phyloP scores from a whole-genome alignment of 1,140 invertebrate genomes.

The Heliconius nattereri region DNA sequence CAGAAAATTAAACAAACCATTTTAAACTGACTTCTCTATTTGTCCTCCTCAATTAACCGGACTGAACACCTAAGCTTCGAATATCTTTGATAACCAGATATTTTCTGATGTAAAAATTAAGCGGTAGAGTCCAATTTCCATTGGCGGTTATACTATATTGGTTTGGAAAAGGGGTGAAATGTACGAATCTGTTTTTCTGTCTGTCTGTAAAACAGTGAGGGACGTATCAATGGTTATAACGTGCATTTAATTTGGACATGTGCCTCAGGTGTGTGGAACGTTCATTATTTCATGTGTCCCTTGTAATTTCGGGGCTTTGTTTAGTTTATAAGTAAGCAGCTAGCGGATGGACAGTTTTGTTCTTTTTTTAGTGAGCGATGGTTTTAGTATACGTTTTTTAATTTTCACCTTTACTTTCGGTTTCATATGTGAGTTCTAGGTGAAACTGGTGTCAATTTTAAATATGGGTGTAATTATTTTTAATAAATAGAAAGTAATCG shows the following conservation, averaged over 20 bases:
- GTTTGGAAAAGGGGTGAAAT: constrained; percentile 61
- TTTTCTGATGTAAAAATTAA: constrained; percentile 15
- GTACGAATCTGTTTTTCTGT: constrained; percentile 60
- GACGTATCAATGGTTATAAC: constrained; percentile 52
- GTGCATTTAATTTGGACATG: constrained; percentile 55
- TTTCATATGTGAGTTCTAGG: neutral
- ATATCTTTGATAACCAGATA: constrained; percentile 17
- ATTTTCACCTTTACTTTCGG: neutral
- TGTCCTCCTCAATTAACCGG: constrained; percentile 40
- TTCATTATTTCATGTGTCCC: constrained; percentile 38
- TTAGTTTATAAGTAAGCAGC: neutral
- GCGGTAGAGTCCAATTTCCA: constrained; percentile 31
- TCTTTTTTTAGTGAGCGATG: neutral
- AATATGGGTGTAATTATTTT: neutral
- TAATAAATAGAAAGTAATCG: neutral
- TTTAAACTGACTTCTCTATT: constrained; percentile 39
- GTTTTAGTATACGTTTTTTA: neutral
- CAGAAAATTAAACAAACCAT: constrained; percentile 65
- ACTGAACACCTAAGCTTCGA: constrained; percentile 39
- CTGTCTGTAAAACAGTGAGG: constrained; percentile 66
- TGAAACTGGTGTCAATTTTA: too few relatives aligned
- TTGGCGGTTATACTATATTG: constrained; percentile 42
- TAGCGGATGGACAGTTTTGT: neutral
- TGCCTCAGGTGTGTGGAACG: constrained; percentile 30
- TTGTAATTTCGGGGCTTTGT: constrained; percentile 35